phyloP scores from a whole-genome alignment of 2,113 vertebrate species.

The Chrysemys picta region DNA sequence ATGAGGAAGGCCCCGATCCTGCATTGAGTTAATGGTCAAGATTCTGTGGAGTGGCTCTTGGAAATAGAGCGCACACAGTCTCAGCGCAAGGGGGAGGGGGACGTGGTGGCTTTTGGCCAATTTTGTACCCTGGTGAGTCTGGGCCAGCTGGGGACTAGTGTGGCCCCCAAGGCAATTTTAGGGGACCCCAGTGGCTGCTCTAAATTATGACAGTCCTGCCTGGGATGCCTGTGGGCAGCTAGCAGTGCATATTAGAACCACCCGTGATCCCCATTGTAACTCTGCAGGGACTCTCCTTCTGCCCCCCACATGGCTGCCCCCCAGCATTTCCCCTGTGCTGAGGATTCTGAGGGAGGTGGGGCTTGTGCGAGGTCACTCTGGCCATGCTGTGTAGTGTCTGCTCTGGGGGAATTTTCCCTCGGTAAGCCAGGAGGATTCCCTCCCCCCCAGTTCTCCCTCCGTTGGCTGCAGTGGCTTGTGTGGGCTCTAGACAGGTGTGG shows the following conservation, averaged over 20 bases:
- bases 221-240: not conserved
- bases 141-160: not conserved
- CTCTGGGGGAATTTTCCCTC: not conserved
- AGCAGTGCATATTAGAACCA: not conserved
- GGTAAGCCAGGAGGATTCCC: not conserved
- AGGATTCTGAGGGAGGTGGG: not conserved
- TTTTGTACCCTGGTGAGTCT: fast-evolving
- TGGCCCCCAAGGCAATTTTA: not conserved
- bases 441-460: not conserved
- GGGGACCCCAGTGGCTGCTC: not conserved
- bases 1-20: not conserved
- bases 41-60: not conserved
- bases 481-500: not conserved
- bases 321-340: not conserved
- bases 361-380: not conserved
- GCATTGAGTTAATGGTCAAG: not conserved
- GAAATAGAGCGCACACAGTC: not conserved
- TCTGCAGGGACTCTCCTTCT: not conserved
- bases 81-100: not conserved
- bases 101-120: too few relatives aligned
- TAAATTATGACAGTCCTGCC: not conserved
- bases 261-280: not conserved
- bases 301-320: not conserved
- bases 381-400: not conserved
- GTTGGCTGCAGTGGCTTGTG: not conserved